Base-by-base conservation (phyloP, 2,888 invertebrate genomes). In the Synergus japonicus region DNA sequence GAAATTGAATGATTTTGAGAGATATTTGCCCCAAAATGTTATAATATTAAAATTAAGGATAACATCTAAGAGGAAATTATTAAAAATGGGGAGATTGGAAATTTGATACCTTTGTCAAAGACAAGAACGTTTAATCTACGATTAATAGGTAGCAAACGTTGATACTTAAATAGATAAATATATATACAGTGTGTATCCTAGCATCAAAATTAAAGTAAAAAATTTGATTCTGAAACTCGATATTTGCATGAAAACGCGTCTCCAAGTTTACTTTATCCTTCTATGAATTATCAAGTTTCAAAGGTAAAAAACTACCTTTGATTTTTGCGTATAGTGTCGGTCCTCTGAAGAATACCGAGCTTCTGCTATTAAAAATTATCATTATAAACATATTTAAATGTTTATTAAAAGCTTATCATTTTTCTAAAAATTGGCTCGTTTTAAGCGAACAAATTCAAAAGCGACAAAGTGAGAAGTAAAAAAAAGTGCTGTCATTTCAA, bases 91-190 rank as follows among this genome's bases (percentile, higher is more conserved):
- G 49, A 54, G 37, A 73, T 18, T 73, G 73, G 37, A 73, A 29
- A 73, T 41, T 73, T 73, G 9, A 10, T 9, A 37, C 54, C 12
- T 73, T 54, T 54, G 29, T 73, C 10, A 18, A 18, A 15, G 10
- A 66, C 7, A 66, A n/a, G n/a, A 49, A 46, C 49, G 46, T 67
- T 44, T 67, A 49, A 22, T 69, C 49, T 69, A 49, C 2, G 37
- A 73, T 37, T 73, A 54, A 73, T 54, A 37, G 29, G 54, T 37
- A 37, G 73, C 54, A 73, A 73, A 54, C 73, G 73, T 54, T 41
- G 77, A 83, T 83, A 82, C 81, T 64, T 84, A 78, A 78, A 64
- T 83, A 73, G 81, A 67, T 84, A 82, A 80, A 81, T 83, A 81
- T 84, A 84, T 82, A 84, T 78, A 82, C 82, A 83, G 80, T 64